phyloP scores from a whole-genome alignment of 2,888 invertebrate genomes.

The Orchestes rusci region DNA sequence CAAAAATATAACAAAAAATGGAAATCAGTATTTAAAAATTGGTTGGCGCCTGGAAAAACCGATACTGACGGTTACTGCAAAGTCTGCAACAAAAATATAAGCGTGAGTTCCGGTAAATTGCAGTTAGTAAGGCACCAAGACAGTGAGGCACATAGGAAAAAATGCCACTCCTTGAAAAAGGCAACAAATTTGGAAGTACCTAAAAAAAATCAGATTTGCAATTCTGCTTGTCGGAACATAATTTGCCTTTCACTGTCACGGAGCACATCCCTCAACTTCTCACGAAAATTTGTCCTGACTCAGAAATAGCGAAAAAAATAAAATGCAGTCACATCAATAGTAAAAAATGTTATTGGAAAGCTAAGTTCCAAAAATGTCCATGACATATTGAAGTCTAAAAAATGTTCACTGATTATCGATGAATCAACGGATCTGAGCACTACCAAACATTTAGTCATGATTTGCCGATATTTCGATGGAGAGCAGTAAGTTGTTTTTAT shows the following conservation, averaged over 20 bases:
- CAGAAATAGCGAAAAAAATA: conserved; percentile 23
- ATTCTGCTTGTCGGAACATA: conserved; percentile 17
- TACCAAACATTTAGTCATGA: conserved; percentile 6
- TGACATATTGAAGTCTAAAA: conserved; percentile 8
- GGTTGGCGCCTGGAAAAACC: too few relatives aligned
- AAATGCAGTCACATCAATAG: conserved; percentile 18
- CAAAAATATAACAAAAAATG: too few relatives aligned
- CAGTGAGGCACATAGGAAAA: too few relatives aligned
- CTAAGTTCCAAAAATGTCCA: neutral
- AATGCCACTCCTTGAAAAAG: too few relatives aligned
- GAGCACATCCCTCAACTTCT: conserved; percentile 19
- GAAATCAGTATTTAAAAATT: too few relatives aligned
- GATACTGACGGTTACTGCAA: too few relatives aligned
- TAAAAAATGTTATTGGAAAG: conserved; percentile 1
- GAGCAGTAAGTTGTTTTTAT: too few relatives aligned
- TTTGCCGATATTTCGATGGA: too few relatives aligned
- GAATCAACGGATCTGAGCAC: conserved; percentile 15
- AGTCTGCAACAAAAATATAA: too few relatives aligned
- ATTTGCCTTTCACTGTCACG: conserved; percentile 18
- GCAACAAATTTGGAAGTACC: conserved; percentile 1
- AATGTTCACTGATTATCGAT: conserved; percentile 15
- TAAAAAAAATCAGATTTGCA: conserved; percentile 13
- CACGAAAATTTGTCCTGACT: conserved; percentile 21
- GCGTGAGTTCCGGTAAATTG: too few relatives aligned
- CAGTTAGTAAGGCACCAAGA: too few relatives aligned